These are phyloP conservation scores for Pyrgilauda ruficollis DNA, from an alignment of 2,113 vertebrate species.

Conservation along the genomic window DNA sequence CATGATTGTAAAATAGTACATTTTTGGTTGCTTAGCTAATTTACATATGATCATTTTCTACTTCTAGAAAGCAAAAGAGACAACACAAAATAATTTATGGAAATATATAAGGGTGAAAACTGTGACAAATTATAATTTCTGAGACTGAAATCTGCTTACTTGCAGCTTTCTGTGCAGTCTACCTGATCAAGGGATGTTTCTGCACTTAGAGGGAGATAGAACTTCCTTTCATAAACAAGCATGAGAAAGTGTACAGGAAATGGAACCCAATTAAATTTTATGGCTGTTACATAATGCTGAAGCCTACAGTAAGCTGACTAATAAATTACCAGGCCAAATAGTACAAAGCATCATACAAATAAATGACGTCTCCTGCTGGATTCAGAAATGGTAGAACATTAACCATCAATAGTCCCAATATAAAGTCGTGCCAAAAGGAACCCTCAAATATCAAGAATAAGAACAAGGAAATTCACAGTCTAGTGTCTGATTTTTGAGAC, in stretches of 20 bases:
- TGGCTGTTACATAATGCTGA: not conserved
- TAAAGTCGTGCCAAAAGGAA: not conserved
- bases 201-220: not conserved
- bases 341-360: not conserved
- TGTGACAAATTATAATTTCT: not conserved
- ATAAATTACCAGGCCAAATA: conserved; percentile 11
- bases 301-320: not conserved
- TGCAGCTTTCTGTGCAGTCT: not conserved
- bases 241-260: conserved; percentile 28
- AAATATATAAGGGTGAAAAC: not conserved
- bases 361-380: not conserved
- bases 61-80: not conserved
- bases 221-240: not conserved
- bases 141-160: not conserved
- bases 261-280: conserved; percentile 29
- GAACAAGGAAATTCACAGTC: not conserved
- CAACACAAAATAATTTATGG: not conserved
- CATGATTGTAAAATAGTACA: not conserved
- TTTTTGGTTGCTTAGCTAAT: not conserved
- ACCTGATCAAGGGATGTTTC: not conserved
- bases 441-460: not conserved
- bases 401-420: not conserved
- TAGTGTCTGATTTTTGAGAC: not conserved
- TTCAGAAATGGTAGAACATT: not conserved
- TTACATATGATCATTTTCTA: not conserved